Evolutionary conservation across 53 echinoderm and acorn worm species (phyloP).

Genomic region (Apostichopus leukothele): DNA sequence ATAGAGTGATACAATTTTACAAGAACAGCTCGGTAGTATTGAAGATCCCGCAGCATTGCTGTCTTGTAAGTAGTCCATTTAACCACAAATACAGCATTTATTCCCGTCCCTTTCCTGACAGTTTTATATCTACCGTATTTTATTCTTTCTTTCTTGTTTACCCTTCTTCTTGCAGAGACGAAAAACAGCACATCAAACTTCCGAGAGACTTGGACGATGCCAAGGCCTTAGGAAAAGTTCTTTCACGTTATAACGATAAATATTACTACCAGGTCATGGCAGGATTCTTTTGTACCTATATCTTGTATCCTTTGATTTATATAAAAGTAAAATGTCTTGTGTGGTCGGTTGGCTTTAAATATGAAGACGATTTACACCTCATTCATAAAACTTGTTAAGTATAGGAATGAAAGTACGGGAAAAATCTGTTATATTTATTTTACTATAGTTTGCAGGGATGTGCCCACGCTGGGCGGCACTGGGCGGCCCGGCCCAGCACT

Average conservation of each 20-base stretch:
- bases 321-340: no score
- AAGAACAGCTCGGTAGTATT: neutral
- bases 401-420: no score
- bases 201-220: constrained; percentile 92
- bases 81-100: neutral
- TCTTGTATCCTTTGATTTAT: constrained; percentile 91
- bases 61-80: no score
- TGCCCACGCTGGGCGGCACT: no score
- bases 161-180: constrained; percentile 67
- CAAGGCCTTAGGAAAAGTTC: constrained; percentile 87
- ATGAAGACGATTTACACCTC: no score
- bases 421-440: no score
- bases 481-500: no score
- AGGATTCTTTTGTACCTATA: constrained; percentile 91
- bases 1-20: no score
- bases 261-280: constrained; percentile 79
- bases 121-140: neutral
- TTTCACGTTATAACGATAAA: constrained; percentile 84
- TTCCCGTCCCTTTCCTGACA: neutral
- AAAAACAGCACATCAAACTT: constrained; percentile 81
- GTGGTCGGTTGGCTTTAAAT: no score
- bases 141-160: constrained; percentile 17
- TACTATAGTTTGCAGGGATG: no score
- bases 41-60: neutral
- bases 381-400: no score